These are phyloP conservation scores for Glossophaga mutica DNA, from an alignment of 2,797 vertebrate species.

Conservation along the genomic window DNA sequence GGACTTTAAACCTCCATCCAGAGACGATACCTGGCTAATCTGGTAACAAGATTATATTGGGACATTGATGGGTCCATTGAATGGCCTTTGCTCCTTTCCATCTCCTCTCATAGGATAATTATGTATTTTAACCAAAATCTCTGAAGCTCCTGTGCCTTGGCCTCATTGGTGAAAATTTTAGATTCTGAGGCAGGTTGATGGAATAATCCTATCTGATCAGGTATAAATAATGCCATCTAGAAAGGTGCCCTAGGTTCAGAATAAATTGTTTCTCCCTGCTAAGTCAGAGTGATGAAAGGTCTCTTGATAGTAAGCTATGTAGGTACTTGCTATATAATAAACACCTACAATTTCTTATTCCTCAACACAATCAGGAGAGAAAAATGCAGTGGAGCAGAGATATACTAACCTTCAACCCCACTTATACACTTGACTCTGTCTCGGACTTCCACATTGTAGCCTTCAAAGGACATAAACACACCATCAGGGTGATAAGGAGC, in stretches of 20 bases:
- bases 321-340: neutral
- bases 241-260: neutral
- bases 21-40: neutral
- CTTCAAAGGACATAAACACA: slow-evolving; percentile 99
- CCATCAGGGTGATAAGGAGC: slow-evolving; percentile 94
- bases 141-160: neutral
- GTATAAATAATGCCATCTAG: neutral
- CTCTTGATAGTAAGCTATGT: neutral
- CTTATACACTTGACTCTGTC: slow-evolving; percentile 99
- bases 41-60: neutral
- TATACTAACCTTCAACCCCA: slow-evolving; percentile 92
- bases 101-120: neutral
- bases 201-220: neutral
- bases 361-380: neutral
- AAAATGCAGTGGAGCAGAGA: neutral
- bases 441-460: slow-evolving; percentile 97
- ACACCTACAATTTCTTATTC: neutral
- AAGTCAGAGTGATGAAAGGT: neutral
- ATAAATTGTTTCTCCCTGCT: neutral
- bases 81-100: neutral
- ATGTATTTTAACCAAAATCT: slow-evolving; percentile 11
- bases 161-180: neutral
- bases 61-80: rapidly evolving
- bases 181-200: neutral
- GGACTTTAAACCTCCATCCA: neutral